Evolutionary conservation across 2,888 invertebrate species (phyloP).

Genomic region (Aquatica leii): DNA sequence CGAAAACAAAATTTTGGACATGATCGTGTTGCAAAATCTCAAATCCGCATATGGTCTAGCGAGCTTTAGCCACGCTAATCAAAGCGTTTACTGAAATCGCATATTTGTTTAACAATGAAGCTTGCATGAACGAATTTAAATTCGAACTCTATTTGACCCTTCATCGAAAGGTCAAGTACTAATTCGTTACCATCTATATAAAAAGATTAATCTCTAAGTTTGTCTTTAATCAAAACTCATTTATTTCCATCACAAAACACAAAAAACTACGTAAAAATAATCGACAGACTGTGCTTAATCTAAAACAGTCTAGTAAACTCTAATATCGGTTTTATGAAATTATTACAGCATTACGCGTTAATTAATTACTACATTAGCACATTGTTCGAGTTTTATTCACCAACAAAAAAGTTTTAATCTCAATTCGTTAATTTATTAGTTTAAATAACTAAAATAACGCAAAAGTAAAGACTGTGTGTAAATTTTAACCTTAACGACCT

Average conservation of each 20-base stretch:
- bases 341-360: slow-evolving; percentile 29
- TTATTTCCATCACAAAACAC: slow-evolving; percentile 17
- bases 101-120: slow-evolving; percentile 57
- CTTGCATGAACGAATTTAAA: slow-evolving; percentile 51
- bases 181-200: background rate
- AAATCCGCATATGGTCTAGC: slow-evolving; percentile 53
- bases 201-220: background rate
- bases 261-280: slow-evolving; percentile 34
- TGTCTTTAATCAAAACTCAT: background rate
- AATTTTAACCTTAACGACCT: slow-evolving; percentile 19
- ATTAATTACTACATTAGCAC: slow-evolving; percentile 27
- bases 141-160: slow-evolving; percentile 46
- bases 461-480: background rate
- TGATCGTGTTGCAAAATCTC: slow-evolving; percentile 36
- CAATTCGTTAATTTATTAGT: no score
- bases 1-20: slow-evolving; percentile 23
- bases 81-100: slow-evolving; percentile 58
- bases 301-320: slow-evolving; percentile 36
- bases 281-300: slow-evolving; percentile 41
- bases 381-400: background rate
- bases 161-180: slow-evolving; percentile 16
- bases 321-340: slow-evolving; percentile 34
- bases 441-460: no score
- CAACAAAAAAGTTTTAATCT: no score
- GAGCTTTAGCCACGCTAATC: slow-evolving; percentile 56